Evolutionary conservation across 1,140 invertebrate genomes (phyloP).

Genomic region (Drosophila sproati): DNA sequence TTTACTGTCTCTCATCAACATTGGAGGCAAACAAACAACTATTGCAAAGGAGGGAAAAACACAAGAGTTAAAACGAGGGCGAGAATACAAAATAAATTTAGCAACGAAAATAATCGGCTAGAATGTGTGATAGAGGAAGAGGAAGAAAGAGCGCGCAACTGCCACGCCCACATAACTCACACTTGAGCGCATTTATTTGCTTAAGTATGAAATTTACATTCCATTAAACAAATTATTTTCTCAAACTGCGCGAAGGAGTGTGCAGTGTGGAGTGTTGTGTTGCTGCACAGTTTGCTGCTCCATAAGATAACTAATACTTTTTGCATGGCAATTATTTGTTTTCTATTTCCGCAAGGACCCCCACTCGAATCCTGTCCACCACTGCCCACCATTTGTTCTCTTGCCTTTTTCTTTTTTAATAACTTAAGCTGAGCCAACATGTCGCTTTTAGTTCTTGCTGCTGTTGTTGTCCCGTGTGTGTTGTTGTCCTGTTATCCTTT

Average conservation of each 20-base stretch:
- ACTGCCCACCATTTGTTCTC: constrained; percentile 25
- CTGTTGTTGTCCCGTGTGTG: constrained; percentile 1
- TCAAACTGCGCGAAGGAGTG: constrained; percentile 51
- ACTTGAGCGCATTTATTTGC: constrained; percentile 71
- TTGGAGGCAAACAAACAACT: constrained; percentile 43
- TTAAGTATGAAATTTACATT: constrained; percentile 81
- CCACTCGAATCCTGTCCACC: not conserved
- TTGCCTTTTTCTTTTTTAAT: constrained; percentile 71
- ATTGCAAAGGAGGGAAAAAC: constrained; percentile 26
- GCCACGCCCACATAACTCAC: constrained; percentile 44
- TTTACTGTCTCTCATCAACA: constrained; percentile 43
- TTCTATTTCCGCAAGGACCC: constrained; percentile 42
- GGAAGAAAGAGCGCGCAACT: not conserved
- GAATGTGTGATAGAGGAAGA: not conserved
- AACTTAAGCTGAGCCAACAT: constrained; percentile 72
- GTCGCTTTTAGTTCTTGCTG: constrained; percentile 45
- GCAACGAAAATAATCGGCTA: constrained; percentile 8
- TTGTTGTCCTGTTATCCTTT: constrained; percentile 68
- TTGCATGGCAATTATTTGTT: constrained; percentile 82
- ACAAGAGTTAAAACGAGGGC: not conserved
- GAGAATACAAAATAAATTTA: constrained; percentile 41
- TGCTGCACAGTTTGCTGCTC: constrained; percentile 3
- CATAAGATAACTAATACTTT: constrained; percentile 69
- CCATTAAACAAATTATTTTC: constrained; percentile 82
- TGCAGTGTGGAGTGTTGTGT: not conserved